These are phyloP conservation scores for Pao palembangensis DNA, from an alignment of 2,113 vertebrate genomes.

Conservation along the genomic window DNA sequence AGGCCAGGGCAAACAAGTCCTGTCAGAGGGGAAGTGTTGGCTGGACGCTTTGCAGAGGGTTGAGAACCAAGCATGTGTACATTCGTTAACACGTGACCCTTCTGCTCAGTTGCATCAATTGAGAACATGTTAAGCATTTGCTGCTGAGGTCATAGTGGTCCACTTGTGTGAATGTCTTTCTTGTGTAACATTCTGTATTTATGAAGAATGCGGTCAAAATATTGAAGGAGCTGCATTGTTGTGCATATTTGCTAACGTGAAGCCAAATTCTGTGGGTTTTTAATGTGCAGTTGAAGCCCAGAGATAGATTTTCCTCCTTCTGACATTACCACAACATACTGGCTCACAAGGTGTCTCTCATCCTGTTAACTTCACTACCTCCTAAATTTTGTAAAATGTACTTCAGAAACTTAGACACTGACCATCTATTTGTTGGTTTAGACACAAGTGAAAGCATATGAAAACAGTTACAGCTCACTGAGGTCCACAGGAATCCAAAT, in stretches of 20 bases:
- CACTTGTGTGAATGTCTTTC: conserved; percentile 31
- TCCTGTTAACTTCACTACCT: conserved; percentile 42
- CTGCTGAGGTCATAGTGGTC: conserved; percentile 56
- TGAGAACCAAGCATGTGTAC: conserved; percentile 70
- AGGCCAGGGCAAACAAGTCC: conserved; percentile 61
- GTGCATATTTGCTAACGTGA: conserved; percentile 43
- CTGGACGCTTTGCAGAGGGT: conserved; percentile 68
- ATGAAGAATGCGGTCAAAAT: conserved; percentile 37
- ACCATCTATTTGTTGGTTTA: conserved; percentile 69
- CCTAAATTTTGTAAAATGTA: conserved; percentile 65
- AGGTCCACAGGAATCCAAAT: conserved; percentile 18
- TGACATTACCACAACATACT: conserved; percentile 37
- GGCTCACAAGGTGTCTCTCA: conserved; percentile 31
- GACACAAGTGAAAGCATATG: conserved; percentile 73
- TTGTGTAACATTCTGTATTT: conserved; percentile 49
- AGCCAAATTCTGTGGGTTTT: conserved; percentile 45
- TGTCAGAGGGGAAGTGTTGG: conserved; percentile 74
- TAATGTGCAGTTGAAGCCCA: conserved; percentile 35
- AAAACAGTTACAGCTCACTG: conserved; percentile 41
- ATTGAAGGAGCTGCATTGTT: conserved; percentile 24
- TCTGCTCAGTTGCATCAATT: conserved; percentile 69
- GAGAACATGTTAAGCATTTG: conserved; percentile 63
- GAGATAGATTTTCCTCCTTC: not conserved
- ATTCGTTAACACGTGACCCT: conserved; percentile 72
- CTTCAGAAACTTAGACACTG: conserved; percentile 56